Evolutionary conservation across 2,797 vertebrate genomes (phyloP).

Genomic region (Stomatorhinus walkeri): DNA sequence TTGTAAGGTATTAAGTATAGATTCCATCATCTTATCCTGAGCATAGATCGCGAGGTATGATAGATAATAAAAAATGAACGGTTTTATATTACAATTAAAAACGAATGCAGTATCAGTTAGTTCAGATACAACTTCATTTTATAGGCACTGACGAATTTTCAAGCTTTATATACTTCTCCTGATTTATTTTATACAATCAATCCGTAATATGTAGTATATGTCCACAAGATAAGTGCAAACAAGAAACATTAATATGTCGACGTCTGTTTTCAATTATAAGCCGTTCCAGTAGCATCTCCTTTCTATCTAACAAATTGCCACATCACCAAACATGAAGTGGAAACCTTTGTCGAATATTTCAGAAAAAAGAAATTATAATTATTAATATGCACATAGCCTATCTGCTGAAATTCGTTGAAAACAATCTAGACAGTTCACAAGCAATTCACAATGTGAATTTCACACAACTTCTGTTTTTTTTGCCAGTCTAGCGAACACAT

Average conservation of each 20-base stretch:
- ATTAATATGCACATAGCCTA: background rate
- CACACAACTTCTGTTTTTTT: background rate
- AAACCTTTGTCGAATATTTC: background rate
- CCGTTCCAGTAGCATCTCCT: background rate
- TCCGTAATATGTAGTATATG: background rate
- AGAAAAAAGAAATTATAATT: background rate
- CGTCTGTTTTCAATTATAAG: background rate
- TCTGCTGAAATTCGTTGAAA: background rate
- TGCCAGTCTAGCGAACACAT: background rate
- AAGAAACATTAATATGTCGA: background rate
- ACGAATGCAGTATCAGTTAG: background rate
- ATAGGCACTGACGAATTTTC: background rate
- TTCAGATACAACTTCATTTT: background rate
- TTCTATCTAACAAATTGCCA: constrained; percentile 18
- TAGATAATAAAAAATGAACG: background rate
- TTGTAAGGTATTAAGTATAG: background rate
- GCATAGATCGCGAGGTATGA: background rate
- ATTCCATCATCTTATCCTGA: background rate
- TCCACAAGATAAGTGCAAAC: background rate
- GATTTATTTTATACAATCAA: background rate
- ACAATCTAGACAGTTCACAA: background rate
- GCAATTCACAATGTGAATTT: background rate
- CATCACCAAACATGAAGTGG: constrained; percentile 14
- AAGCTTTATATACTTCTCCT: background rate
- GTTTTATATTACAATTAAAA: background rate